Conservation (phyloP, 2,113 vertebrate species). For the Poeciliopsis turrubarensis region DNA sequence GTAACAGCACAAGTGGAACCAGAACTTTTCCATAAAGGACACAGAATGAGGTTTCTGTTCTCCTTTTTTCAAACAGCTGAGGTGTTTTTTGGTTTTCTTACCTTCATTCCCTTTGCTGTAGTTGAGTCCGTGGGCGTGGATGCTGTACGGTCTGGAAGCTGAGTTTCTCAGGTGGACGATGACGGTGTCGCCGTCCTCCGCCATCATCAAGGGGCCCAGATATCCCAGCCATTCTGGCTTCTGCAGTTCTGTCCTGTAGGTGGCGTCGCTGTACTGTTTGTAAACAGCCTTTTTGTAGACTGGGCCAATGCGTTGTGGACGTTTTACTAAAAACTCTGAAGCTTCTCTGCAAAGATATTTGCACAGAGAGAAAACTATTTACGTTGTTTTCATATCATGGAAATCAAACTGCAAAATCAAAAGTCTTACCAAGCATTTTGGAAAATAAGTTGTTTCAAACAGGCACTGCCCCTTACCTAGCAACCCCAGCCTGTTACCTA, state of each 20-base stretch:
- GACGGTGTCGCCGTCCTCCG: conserved; percentile 87
- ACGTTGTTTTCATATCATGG: not conserved
- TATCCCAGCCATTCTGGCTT: conserved; percentile 88
- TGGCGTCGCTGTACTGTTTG: conserved; percentile 85
- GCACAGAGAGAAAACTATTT: not conserved
- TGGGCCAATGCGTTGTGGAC: conserved; percentile 68
- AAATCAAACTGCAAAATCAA: too few relatives aligned
- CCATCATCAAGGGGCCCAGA: conserved; percentile 86
- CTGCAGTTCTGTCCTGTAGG: conserved; percentile 79
- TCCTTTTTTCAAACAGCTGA: not conserved
- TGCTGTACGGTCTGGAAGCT: conserved; percentile 82
- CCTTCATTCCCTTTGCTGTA: conserved; percentile 83
- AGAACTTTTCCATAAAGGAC: too few relatives aligned
- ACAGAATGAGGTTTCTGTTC: not conserved
- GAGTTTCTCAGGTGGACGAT: conserved; percentile 86
- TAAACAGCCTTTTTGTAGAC: conserved; percentile 89
- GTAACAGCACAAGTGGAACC: too few relatives aligned
- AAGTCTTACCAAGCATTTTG: too few relatives aligned
- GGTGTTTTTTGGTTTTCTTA: conserved; percentile 1
- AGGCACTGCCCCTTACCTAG: too few relatives aligned
- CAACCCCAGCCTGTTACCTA: too few relatives aligned
- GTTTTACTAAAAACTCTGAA: conserved; percentile 51
- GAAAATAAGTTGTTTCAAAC: too few relatives aligned
- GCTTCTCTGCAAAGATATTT: conserved; percentile 52
- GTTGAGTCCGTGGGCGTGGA: conserved; percentile 84